These are phyloP conservation scores for Lithophane ornitopus DNA, from an alignment of 2,888 invertebrate genomes.

Conservation along the genomic window DNA sequence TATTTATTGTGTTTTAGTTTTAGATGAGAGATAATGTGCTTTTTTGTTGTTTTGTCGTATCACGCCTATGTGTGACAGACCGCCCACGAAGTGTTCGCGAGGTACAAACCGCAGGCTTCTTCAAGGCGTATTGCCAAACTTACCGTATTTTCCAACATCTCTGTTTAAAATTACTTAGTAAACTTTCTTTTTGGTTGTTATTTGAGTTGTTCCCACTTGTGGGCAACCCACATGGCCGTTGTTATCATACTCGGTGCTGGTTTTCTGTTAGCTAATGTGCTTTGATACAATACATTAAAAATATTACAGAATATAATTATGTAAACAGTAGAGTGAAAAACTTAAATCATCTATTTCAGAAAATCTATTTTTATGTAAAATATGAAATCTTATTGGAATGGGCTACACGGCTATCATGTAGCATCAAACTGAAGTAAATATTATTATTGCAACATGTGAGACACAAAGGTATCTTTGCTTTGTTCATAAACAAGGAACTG, in stretches of 20 bases:
- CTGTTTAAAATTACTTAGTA: constrained; percentile 10
- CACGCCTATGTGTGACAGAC: constrained; percentile 61
- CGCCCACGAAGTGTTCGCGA: constrained; percentile 68
- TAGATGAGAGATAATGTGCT: constrained; percentile 12
- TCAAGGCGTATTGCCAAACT: constrained; percentile 27
- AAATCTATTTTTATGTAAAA: background rate
- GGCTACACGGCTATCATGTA: background rate
- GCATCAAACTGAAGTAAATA: background rate
- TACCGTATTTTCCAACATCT: constrained; percentile 16
- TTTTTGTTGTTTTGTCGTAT: constrained; percentile 47
- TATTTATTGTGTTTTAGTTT: constrained; percentile 34
- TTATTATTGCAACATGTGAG: background rate
- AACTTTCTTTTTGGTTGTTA: constrained; percentile 18
- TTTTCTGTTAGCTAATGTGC: constrained; percentile 21
- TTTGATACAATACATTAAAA: background rate
- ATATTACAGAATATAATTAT: background rate
- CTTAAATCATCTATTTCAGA: background rate
- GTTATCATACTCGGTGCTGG: constrained; percentile 30
- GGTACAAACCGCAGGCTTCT: constrained; percentile 30
- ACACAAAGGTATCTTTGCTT: constrained; percentile 11
- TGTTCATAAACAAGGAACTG: constrained; percentile 6
- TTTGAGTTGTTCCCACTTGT: constrained; percentile 20
- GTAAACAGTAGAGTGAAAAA: background rate
- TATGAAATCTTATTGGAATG: constrained; percentile 35
- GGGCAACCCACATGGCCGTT: constrained; percentile 45